Evolutionary conservation across 2,797 vertebrate genomes (phyloP), one percentile per base, ranked within the genome.

Genomic region (Spondyliosoma cantharus): DNA sequence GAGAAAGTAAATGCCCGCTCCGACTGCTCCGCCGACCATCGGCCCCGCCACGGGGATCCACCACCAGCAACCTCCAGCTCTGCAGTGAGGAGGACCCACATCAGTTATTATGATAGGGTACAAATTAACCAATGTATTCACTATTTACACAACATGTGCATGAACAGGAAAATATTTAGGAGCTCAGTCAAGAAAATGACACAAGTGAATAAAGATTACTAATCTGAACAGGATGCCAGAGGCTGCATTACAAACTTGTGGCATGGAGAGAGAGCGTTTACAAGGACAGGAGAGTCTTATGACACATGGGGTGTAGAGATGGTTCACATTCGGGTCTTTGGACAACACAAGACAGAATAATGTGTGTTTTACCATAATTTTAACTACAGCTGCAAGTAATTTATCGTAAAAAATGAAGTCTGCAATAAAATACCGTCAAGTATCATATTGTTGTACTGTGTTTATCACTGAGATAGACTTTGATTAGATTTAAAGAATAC

Each of bases 11-110:
- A 94, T n/a, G 17, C 93, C 82, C 0, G 96, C 96, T 81, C 97
- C 98, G 8, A 97, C 79, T 15, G 94, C 90, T 5, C 94, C 97
- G 0, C 98, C 98, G 59, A 97, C 89, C 95, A 98, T 92, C 8
- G 98, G 98, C 9, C 96, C 98, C 1, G 92, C 94, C n/a, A 97
- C 91, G 6, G 98, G 98, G 74, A 99, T 93, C 98, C 98, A 99
- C 97, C 98, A 99, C 96, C 97, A 99, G 86, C 96, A 93, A 64
- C 94, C 94, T 66, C 96, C 97, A 74, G 94, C 96, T 56, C 98
- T 99, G 94, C 57, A 65, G 62, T 22, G 32, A 86, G 42, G 42
- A 86, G 42, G 49, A 87, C 20, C 78, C 64, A 73, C 25, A 70
- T 42, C 14, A 13, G 67, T 46, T 27, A 59, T 64, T 43, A 76